Percentiles rank a stretch among this genome's conserved stretches.
phyloP scores from a whole-genome alignment of 2,888 invertebrate species.

The Lottia scabra region DNA sequence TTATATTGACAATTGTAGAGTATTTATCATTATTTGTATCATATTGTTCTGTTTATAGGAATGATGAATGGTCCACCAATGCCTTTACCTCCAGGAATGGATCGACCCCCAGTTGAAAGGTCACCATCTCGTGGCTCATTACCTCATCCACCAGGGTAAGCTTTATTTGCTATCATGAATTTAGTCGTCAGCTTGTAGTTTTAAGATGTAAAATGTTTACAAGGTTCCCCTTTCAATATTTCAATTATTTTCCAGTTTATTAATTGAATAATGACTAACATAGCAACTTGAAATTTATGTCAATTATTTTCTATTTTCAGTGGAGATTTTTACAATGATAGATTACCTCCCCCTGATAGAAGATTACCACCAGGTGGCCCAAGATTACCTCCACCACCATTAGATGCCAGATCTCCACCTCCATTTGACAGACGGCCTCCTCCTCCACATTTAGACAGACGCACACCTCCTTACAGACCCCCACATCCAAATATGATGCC shows the following conservation, averaged over 20 bases:
- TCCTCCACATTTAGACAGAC: conserved; percentile 26
- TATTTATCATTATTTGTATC: no score
- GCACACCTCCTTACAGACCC: conserved; percentile 29
- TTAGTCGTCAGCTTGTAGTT: no score
- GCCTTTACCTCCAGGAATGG: conserved; percentile 41
- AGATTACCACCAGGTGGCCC: conserved; percentile 44
- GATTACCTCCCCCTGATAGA: conserved; percentile 37
- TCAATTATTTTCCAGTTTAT: no score
- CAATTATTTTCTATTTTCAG: conserved; percentile 30
- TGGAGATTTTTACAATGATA: conserved; percentile 38
- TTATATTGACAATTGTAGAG: no score
- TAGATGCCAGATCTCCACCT: conserved; percentile 49
- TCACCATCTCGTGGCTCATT: conserved; percentile 50
- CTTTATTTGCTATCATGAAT: not conserved
- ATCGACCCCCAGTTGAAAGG: conserved; percentile 26
- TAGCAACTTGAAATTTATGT: no score
- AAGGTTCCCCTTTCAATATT: no score
- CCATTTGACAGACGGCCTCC: conserved; percentile 39
- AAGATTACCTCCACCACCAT: conserved; percentile 27
- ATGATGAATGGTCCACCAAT: conserved; percentile 56
- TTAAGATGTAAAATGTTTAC: no score
- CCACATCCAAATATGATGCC: conserved; percentile 28
- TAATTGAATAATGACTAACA: no score
- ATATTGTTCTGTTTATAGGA: conserved; percentile 33
- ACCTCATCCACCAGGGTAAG: conserved; percentile 25